These are phyloP conservation scores for Trilocha varians DNA, from an alignment of 2,888 invertebrate genomes.

Conservation along the genomic window DNA sequence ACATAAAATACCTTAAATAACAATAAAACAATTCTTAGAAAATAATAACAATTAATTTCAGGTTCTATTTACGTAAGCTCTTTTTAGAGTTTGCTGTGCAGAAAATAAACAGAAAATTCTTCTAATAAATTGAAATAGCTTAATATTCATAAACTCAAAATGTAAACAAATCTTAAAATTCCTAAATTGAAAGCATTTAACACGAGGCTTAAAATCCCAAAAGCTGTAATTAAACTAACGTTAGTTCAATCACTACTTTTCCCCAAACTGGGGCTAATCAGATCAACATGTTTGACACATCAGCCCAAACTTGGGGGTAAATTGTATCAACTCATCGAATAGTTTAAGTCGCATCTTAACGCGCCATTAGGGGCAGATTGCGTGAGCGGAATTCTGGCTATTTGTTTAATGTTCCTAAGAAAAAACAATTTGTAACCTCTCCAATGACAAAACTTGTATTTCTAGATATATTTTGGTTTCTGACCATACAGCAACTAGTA, in stretches of 20 bases:
- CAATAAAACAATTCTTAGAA: too few relatives aligned
- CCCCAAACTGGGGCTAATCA: conserved; percentile 1
- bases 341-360: conserved; percentile 57
- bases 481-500: background rate
- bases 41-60: too few relatives aligned
- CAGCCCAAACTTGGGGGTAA: conserved; percentile 13
- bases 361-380: conserved; percentile 63
- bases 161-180: too few relatives aligned
- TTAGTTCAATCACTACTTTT: background rate
- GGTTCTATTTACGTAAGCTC: too few relatives aligned
- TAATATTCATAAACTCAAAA: too few relatives aligned
- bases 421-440: conserved; percentile 54
- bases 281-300: conserved; percentile 13
- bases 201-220: too few relatives aligned
- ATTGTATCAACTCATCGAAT: conserved; percentile 57
- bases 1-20: too few relatives aligned
- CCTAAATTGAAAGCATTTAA: too few relatives aligned
- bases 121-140: too few relatives aligned
- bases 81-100: too few relatives aligned
- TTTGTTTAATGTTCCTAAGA: conserved; percentile 60
- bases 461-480: background rate
- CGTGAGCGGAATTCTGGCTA: conserved; percentile 54
- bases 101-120: too few relatives aligned
- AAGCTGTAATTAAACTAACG: too few relatives aligned
- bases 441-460: conserved; percentile 2